A percentile compares a stretch with the other conserved stretches of the same genome.
phyloP scores from a whole-genome alignment of 2,797 vertebrate genomes.

The Sternotherus odoratus region DNA sequence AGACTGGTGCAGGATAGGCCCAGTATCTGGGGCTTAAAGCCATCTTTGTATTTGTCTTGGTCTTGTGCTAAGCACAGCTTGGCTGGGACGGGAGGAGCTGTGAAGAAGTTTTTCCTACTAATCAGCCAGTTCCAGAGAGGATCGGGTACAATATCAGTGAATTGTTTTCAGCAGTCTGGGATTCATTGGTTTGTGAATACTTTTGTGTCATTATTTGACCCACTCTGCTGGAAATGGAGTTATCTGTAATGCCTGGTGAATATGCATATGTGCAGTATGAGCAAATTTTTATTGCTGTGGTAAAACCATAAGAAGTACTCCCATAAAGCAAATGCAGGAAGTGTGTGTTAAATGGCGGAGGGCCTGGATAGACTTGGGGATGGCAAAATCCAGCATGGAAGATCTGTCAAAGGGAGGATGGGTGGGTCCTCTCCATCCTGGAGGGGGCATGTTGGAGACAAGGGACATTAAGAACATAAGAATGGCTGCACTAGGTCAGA shows the following conservation, averaged over 20 bases:
- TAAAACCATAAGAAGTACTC: neutral
- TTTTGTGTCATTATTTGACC: accelerated
- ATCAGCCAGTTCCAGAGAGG: neutral
- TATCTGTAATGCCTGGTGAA: accelerated
- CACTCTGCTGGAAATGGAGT: neutral
- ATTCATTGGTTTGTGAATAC: accelerated
- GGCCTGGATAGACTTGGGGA: neutral
- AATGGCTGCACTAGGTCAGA: too few relatives aligned
- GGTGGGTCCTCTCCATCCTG: neutral
- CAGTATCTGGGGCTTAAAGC: neutral
- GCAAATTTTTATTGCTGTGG: neutral
- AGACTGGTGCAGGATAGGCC: accelerated
- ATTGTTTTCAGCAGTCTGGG: neutral
- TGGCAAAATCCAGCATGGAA: neutral
- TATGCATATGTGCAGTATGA: neutral
- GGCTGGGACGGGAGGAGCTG: accelerated
- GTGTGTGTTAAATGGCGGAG: neutral
- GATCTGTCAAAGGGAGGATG: neutral
- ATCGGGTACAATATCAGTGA: neutral
- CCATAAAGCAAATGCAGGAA: neutral
- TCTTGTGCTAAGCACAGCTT: accelerated
- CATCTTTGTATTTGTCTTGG: neutral
- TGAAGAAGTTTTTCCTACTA: neutral
- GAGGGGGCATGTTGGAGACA: neutral
- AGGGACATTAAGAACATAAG: too few relatives aligned